These are phyloP conservation scores for Sphenodon punctatus DNA, from an alignment of 2,797 vertebrate genomes.

Conservation along the genomic window DNA sequence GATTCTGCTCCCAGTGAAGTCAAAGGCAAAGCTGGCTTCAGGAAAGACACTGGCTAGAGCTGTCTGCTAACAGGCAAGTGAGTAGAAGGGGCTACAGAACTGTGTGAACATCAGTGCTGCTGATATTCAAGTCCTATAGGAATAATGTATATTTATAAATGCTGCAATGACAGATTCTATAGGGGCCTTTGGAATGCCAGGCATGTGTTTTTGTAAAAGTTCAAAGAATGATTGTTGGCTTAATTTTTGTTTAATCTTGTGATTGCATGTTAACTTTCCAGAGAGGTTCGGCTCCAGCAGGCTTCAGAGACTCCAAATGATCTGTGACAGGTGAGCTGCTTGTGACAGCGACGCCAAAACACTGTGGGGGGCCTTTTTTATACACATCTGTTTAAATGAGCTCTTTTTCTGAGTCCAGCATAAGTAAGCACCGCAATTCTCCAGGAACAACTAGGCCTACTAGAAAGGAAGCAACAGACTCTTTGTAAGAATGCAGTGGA, in stretches of 20 bases:
- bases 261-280: conserved; percentile 65
- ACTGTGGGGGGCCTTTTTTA: conserved; percentile 60
- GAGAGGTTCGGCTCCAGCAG: conserved; percentile 77
- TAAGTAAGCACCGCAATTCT: not conserved
- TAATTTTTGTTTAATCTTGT: conserved; percentile 58
- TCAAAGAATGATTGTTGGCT: conserved; percentile 47
- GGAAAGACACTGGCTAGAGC: no score
- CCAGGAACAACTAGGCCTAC: conserved; percentile 51
- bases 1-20: conserved; percentile 8
- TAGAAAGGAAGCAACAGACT: conserved; percentile 37
- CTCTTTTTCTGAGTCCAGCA: conserved; percentile 60
- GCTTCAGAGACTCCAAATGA: conserved; percentile 75
- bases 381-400: conserved; percentile 63
- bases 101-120: conserved; percentile 32
- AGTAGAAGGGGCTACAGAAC: not conserved
- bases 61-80: no score
- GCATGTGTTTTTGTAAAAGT: not conserved
- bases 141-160: conserved; percentile 58
- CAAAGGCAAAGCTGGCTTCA: not conserved
- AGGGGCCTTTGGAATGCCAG: conserved; percentile 52
- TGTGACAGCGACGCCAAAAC: conserved; percentile 24
- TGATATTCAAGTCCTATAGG: conserved; percentile 25
- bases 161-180: conserved; percentile 42
- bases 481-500: conserved; percentile 57
- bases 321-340: conserved; percentile 84